Base-by-base conservation (phyloP, 2,888 invertebrate species). In the Strigamia transsilvanica region DNA sequence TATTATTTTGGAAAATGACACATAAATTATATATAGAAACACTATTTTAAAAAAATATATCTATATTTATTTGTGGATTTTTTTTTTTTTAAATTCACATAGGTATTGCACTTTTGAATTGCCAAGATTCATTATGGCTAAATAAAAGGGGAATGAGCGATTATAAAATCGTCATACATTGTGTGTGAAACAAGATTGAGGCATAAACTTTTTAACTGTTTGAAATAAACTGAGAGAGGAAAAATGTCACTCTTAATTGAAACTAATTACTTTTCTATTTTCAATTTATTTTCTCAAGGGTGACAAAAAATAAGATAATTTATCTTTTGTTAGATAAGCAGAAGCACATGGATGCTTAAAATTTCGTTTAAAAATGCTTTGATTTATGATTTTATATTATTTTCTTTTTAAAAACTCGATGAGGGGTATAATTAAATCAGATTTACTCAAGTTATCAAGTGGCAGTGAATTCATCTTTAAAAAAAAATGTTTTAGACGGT, bases 201-300 rank as follows among this genome's bases (percentile, higher is more conserved):
- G 21, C 56, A 18, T 56, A 56, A 56, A 56, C 18, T 56, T 56
- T 56, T 18, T 18, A 56, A 56, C n/a, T 18, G 56, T 56, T 46
- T 13, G 18, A 6, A 56, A 56, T 56, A 56, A 56, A 56, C 18
- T 56, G 56, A 2, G 56, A 56, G 56, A 56, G 18, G 46, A 13
- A 9, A 38, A 56, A 18, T 56, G 56, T 56, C 56, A 56, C 56
- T 56, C 56, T 56, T 56, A 56, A 56, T 56, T 18, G 56, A 56
- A 56, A 56, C 56, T 56, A 56, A 56, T 56, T 56, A 56, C n/a
- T 56, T 56, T 56, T 5, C 46, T 46, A 46, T 46, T 46, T n/a
- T 46, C 46, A 46, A 46, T 46, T 46, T 46, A 46, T 46, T 46
- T 38, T 38, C 38, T 13, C 46, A 13, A 46, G 46, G n/a, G 15